phyloP scores from a whole-genome alignment of 2,888 invertebrate genomes.

The Hermodice carunculata region DNA sequence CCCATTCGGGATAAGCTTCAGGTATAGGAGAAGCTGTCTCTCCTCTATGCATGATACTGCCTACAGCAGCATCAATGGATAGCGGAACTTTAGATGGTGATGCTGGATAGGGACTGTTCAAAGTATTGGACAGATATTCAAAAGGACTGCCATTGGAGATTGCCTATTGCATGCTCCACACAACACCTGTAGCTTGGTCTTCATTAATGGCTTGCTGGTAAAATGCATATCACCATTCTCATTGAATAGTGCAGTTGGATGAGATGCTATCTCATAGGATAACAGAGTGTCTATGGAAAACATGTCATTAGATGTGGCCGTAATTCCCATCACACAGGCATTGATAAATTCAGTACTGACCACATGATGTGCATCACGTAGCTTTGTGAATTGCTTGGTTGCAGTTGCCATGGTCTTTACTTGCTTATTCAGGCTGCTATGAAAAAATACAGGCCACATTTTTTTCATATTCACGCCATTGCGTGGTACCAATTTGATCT shows the following conservation, averaged over 20 bases:
- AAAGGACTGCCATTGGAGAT: slow-evolving; percentile 4
- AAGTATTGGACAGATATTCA: slow-evolving; percentile 19
- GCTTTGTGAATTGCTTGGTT: slow-evolving; percentile 3
- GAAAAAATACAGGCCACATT: slow-evolving; percentile 13
- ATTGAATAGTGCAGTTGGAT: slow-evolving; percentile 23
- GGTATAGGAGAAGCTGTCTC: no score
- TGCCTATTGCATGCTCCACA: not conserved
- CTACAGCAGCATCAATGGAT: no score
- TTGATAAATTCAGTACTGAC: no score
- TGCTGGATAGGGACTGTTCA: no score
- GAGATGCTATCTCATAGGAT: slow-evolving; percentile 13
- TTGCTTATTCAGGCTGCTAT: slow-evolving; percentile 1
- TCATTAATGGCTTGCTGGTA: slow-evolving; percentile 18
- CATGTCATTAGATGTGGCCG: no score
- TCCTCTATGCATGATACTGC: no score
- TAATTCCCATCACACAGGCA: no score
- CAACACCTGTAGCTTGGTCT: slow-evolving; percentile 25
- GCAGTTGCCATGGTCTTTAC: slow-evolving; percentile 18
- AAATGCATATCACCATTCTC: slow-evolving; percentile 22
- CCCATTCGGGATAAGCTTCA: no score
- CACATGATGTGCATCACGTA: no score
- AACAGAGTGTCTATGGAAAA: no score
- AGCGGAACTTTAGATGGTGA: no score
- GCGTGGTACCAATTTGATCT: slow-evolving; percentile 4
- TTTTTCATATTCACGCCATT: slow-evolving; percentile 3